Evolutionary conservation across 2,888 invertebrate species (phyloP).

Genomic region (Perizoma flavofasciatum): DNA sequence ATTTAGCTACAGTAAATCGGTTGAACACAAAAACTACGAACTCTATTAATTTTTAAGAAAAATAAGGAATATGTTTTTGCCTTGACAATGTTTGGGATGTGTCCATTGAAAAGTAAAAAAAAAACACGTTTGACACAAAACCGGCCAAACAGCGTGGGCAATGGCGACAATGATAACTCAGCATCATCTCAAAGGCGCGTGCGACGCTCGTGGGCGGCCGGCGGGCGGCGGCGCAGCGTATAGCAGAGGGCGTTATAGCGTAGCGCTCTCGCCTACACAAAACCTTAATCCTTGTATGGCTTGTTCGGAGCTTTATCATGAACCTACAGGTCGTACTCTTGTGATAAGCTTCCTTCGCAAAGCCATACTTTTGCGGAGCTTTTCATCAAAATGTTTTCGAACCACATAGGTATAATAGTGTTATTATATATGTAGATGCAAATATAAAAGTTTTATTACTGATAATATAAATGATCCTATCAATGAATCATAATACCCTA

Average conservation of each 20-base stretch:
- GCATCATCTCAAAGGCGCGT: conserved; percentile 42
- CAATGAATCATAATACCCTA: too few relatives aligned
- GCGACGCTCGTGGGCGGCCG: conserved; percentile 34
- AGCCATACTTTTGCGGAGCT: too few relatives aligned
- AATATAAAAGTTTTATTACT: too few relatives aligned
- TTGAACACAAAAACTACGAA: not conserved
- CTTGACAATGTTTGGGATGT: too few relatives aligned
- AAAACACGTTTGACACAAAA: conserved; percentile 16
- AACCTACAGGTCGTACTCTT: not conserved
- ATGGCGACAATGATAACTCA: conserved; percentile 75
- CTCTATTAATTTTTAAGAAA: not conserved
- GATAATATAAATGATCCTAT: too few relatives aligned
- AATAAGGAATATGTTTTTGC: conserved; percentile 11
- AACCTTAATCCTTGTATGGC: conserved; percentile 4
- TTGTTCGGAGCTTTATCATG: not conserved
- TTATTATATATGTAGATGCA: too few relatives aligned
- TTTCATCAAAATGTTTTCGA: too few relatives aligned
- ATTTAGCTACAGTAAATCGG: not conserved
- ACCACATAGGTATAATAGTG: too few relatives aligned
- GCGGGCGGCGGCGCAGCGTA: conserved; percentile 38
- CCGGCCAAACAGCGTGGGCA: conserved; percentile 53
- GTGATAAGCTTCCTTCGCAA: too few relatives aligned
- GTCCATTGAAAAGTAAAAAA: conserved; percentile 16
- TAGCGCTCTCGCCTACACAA: conserved; percentile 39
- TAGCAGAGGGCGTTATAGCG: conserved; percentile 21